Conservation (phyloP, 2,888 invertebrate genomes). For the Diadegma fenestrale region DNA sequence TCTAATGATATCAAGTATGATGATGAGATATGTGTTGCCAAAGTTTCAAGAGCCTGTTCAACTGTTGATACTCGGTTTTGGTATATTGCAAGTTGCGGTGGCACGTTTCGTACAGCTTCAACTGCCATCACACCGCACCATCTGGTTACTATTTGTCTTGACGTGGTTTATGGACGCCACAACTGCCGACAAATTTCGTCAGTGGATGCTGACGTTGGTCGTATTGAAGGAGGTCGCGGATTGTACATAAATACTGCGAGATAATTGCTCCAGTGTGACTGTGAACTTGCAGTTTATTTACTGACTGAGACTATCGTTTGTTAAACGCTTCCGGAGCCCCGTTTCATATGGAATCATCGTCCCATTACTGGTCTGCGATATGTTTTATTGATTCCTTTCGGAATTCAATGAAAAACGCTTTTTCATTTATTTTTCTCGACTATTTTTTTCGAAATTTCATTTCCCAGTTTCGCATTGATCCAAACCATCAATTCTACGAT, state of each 20-base stretch:
- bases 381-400: not conserved
- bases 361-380: not conserved
- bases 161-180: slow-evolving; percentile 9
- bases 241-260: slow-evolving; percentile 30
- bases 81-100: slow-evolving; percentile 43
- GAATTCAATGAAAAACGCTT: not conserved
- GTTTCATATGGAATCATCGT: not conserved
- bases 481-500: not conserved
- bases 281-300: slow-evolving; percentile 31
- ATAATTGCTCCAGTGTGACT: slow-evolving; percentile 56
- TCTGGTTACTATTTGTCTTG: slow-evolving; percentile 58
- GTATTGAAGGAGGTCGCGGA: slow-evolving; percentile 22
- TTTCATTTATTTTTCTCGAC: not conserved
- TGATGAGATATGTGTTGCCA: slow-evolving; percentile 8
- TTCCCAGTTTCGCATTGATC: too few species aligned
- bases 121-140: slow-evolving; percentile 17
- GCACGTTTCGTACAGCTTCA: slow-evolving; percentile 42
- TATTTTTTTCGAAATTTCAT: not conserved
- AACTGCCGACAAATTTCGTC: slow-evolving; percentile 45
- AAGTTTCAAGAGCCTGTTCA: slow-evolving; percentile 22
- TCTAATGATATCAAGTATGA: not conserved
- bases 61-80: slow-evolving; percentile 38
- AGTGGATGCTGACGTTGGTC: slow-evolving; percentile 10
- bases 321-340: not conserved
- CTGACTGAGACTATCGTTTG: not conserved